Evolutionary conservation across 2,888 invertebrate species (phyloP), one percentile per base, ranked within the genome.

Genomic region (Erebia palarica): DNA sequence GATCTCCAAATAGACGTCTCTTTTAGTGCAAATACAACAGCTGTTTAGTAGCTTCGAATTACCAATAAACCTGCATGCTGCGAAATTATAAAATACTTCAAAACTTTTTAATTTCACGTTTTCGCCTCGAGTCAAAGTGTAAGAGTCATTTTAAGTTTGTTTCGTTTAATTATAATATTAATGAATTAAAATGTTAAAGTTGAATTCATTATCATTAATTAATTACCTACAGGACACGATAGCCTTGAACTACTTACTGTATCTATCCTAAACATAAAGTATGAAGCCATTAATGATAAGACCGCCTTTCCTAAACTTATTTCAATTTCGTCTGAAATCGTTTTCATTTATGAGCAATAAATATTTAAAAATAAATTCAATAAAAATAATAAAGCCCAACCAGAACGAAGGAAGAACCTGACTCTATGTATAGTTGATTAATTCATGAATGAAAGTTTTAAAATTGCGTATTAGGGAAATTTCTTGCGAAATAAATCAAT

Each of bases 401-500:
- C 27, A 27, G 27, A 27, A 27, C 27, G 27, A 27, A 27, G 27
- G 27, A 27, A 27, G 27, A 3, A 21, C 21, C 21, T 27, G 27
- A 27, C 27, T 27, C 2, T 27, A 27, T 27, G 27, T 27, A 27
- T 27, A 27, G 27, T 4, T 27, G 4, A 27, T 27, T 27, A 4
- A 27, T 27, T 27, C 27, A 27, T 27, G 27, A 27, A 27, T 36
- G 36, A 36, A 36, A 36, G 36, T 36, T 42, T 18, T 16, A 27
- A 47, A 11, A 16, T 57, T 68, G 53, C 36, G 44, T 65, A 70
- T 49, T 68, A 49, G 61, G 60, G 70, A 71, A 61, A 68, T 64
- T 55, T 72, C 63, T 75, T 75, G 74, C 72, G 72, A 75, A 76
- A 36, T 36, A 36, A 75, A 76, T 73, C 70, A 63, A 66, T 72